phyloP scores from a whole-genome alignment of 2,113 vertebrate species.

The Nycticebus coucang region DNA sequence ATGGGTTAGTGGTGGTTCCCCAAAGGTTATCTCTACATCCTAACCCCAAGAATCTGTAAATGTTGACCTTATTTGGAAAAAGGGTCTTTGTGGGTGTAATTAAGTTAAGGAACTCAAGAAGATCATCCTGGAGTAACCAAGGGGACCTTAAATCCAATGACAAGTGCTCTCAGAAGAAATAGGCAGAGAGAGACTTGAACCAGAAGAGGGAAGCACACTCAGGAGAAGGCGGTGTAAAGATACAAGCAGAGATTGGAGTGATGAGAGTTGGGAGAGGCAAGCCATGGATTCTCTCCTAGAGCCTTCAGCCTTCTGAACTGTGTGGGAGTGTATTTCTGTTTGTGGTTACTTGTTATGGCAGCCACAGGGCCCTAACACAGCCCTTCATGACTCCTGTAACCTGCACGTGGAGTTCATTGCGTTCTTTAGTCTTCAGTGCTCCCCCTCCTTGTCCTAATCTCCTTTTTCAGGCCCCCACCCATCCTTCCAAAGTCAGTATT shows the following conservation, averaged over 20 bases:
- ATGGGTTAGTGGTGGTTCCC: neutral
- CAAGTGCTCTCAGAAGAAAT: neutral
- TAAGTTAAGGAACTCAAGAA: constrained; percentile 37
- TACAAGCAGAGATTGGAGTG: neutral
- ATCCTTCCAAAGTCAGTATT: neutral
- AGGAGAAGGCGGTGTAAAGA: neutral
- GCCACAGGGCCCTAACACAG: neutral
- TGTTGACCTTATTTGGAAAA: neutral
- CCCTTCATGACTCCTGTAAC: accelerated
- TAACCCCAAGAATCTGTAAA: neutral
- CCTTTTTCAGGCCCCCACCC: neutral
- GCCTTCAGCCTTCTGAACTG: neutral
- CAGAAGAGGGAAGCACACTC: neutral
- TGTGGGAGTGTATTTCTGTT: neutral
- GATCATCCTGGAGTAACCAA: neutral
- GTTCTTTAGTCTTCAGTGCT: accelerated
- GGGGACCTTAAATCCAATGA: neutral
- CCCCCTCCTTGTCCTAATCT: neutral
- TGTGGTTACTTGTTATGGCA: neutral
- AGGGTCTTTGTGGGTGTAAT: neutral
- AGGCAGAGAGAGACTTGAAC: neutral
- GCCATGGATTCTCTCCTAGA: neutral
- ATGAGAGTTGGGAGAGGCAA: neutral
- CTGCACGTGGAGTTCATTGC: accelerated
- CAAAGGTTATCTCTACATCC: neutral